Evolutionary conservation across 2,797 vertebrate species (phyloP), one percentile per base, ranked within the genome.

Genomic region (Xyrichtys novacula): DNA sequence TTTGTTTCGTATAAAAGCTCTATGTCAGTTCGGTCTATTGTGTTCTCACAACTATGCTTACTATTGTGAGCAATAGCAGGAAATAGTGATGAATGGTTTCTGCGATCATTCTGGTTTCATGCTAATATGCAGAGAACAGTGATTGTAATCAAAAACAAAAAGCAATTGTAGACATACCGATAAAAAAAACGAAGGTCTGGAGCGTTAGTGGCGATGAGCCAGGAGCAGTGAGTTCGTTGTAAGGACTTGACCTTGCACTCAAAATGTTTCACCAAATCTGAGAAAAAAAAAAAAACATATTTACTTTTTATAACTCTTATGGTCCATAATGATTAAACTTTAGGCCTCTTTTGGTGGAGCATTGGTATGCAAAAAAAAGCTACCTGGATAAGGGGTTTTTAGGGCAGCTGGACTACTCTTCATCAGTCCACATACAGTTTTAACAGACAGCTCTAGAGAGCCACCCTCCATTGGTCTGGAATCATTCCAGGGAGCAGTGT

Each of bases 361-460:
- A 25, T 4, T 2, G 4, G 28, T 15, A 26, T 38, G 14, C 0
- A 15, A 28, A 43, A 14, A n/a, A 16, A 1, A 38, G 9, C 0
- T 68, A 87, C 86, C 84, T 85, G 65, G n/a, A 28, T 73, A 5
- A 0, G 0, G 0, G 16, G 40, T 0, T 0, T 0, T 16, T 20
- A 22, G 0, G 7, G 1, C 0, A 0, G 3, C 25, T 0, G 0
- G 1, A 0, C 40, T 0, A 25, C 77, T 80, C 0, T 0, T 0
- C 0, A 0, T 0, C 0, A 0, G 0, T 0, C 0, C 0, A 16
- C 75, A 88, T 2, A 0, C 0, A 1, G 59, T 57, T 16, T 0
- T 0, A 3, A 83, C 2, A 15, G 19, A 1, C 0, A 71, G 2
- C 0, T 3, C 0, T 11, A 72, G 4, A 23, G 0, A 10, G 44